Base-by-base conservation (phyloP, 2,113 vertebrate species). In the Trinectes maculatus region DNA sequence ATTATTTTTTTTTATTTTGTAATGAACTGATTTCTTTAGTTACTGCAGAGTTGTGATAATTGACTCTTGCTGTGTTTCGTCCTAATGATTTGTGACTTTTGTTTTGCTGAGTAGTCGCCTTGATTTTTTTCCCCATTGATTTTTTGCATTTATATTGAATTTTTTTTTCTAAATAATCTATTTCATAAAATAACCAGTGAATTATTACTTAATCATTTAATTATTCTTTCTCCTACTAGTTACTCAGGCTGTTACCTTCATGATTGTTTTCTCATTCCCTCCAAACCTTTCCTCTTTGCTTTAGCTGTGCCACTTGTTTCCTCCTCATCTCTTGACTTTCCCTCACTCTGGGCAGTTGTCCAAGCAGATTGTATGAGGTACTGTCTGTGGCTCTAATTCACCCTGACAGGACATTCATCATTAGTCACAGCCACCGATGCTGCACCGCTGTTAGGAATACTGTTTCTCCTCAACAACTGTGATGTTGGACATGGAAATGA, bases 401-500 rank as follows among this genome's bases (percentile, higher is more conserved):
- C 68, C 79, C 71, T 78, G 91, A 89, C 89, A 93, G 89, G 85
- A 87, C 88, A 91, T 92, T 91, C 84, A 91, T 93, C 91, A 91
- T 91, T 84, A 87, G 84, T 83, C 79, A 83, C 69, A 88, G 82
- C 47, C 82, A 69, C 75, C 85, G 84, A 79, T 74, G 77, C 65
- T 43, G 70, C 55, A 33, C 18, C 9, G 7, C 57, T 63, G 65
- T 73, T 51, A 43, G 57, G 18, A 40, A 74, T 74, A 74, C 42
- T 77, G 28, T 49, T 72, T 72, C 52, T 49, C 19, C 62, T 74
- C 58, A 51, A 75, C 51, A 56, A 37, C 40, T 52, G 18, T 53
- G 52, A 75, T 2, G 21, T 22, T 34, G 6, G 1, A 28, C 48
- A 31, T 55, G 51, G 49, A 78, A 13, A 49, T 43, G 29, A 54